Evolutionary conservation across 2,888 invertebrate genomes (phyloP).

Genomic region (Euspilapteryx auroguttella): DNA sequence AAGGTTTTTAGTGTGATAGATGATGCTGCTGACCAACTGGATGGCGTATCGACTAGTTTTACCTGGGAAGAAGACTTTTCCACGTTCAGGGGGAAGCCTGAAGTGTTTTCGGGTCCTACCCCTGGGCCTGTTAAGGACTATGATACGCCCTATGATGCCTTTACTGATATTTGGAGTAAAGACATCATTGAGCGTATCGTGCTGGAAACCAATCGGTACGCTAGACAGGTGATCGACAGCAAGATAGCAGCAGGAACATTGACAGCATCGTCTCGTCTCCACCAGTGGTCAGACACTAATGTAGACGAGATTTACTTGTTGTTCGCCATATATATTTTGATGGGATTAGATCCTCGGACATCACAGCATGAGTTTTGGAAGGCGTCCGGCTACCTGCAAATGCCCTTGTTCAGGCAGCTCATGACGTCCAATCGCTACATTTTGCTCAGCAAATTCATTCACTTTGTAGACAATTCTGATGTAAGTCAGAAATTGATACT

Average conservation of each 20-base stretch:
- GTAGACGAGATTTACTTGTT: conserved; percentile 9
- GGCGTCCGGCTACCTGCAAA: conserved; percentile 4
- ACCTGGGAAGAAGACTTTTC: conserved; percentile 7
- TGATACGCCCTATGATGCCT: conserved; percentile 10
- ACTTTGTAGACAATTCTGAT: conserved; percentile 8
- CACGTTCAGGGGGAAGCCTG: conserved; percentile 9
- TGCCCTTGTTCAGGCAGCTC: conserved; percentile 8
- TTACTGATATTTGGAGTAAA: conserved; percentile 9
- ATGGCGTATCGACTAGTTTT: conserved; percentile 1
- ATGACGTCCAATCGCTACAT: conserved; percentile 9
- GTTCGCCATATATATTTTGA: conserved; percentile 10
- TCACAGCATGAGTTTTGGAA: conserved; percentile 9
- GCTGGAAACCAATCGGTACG: conserved; percentile 12
- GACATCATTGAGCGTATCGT: conserved; percentile 11
- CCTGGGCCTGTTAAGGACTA: conserved; percentile 10
- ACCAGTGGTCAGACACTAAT: conserved; percentile 9
- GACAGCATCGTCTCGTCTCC: conserved; percentile 7
- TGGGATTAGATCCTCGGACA: conserved; percentile 9
- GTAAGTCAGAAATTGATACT: conserved; percentile 2
- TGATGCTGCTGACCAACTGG: conserved; percentile 6
- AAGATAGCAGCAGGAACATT: conserved; percentile 4
- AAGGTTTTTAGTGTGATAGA: no score
- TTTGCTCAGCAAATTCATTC: conserved; percentile 10
- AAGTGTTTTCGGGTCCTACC: conserved; percentile 9
- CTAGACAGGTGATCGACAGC: conserved; percentile 9